A percentile compares a stretch with the other conserved stretches of the same genome.
These are phyloP conservation scores for Trissolcus basalis DNA, from an alignment of 1,140 invertebrate genomes.

Conservation along the genomic window DNA sequence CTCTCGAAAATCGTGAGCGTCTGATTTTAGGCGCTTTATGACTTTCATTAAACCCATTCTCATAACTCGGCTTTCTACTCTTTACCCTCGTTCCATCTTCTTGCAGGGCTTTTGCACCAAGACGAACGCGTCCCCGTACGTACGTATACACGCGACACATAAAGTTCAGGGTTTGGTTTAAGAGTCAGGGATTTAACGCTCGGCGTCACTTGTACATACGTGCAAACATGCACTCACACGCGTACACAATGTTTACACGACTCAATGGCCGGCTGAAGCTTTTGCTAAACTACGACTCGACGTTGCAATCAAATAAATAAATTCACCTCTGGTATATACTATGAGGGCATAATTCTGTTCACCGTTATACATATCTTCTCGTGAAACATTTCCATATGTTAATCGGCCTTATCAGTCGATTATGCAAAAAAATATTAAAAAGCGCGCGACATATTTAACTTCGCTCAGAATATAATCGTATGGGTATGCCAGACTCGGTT, in stretches of 20 bases:
- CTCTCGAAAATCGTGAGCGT: slow-evolving; percentile 11
- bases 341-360: background rate
- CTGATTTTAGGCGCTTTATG: slow-evolving; percentile 63
- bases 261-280: slow-evolving; percentile 55
- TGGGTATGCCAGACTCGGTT: no score
- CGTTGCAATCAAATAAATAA: slow-evolving; percentile 3
- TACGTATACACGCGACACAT: slow-evolving; percentile 30
- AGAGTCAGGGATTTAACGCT: slow-evolving; percentile 57
- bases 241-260: slow-evolving; percentile 66
- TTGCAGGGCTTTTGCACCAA: slow-evolving; percentile 35
- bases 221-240: slow-evolving; percentile 14
- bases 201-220: slow-evolving; percentile 26
- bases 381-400: no score
- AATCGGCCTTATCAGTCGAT: no score
- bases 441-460: no score
- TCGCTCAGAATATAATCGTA: no score
- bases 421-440: no score
- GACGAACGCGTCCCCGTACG: slow-evolving; percentile 7
- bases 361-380: no score
- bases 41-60: slow-evolving; percentile 65
- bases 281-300: slow-evolving; percentile 43
- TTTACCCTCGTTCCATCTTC: slow-evolving; percentile 27
- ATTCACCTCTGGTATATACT: background rate
- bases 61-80: slow-evolving; percentile 31
- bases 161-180: slow-evolving; percentile 36